These are phyloP conservation scores for Olivierus martensii DNA, from an alignment of 1,140 invertebrate genomes.

Conservation along the genomic window DNA sequence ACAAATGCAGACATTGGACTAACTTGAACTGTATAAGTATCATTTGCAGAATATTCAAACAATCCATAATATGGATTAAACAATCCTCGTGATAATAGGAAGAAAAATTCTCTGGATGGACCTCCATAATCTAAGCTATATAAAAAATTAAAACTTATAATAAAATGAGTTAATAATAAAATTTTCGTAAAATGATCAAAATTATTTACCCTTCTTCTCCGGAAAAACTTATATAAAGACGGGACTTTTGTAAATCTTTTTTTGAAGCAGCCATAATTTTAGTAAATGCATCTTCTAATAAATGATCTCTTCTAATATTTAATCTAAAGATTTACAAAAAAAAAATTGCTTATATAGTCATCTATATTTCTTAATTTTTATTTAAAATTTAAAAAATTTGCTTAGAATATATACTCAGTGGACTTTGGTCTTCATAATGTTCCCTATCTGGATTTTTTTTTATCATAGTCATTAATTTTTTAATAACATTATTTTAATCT, in stretches of 20 bases:
- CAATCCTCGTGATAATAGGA: slow-evolving; percentile 82
- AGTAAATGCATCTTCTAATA: slow-evolving; percentile 90
- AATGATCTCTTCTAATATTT: slow-evolving; percentile 78
- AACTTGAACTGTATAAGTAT: slow-evolving; percentile 95
- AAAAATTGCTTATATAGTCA: too few relatives aligned
- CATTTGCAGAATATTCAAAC: slow-evolving; percentile 95
- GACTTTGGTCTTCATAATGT: too few relatives aligned
- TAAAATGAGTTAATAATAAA: background rate
- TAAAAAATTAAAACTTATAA: background rate
- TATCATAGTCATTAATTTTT: too few relatives aligned
- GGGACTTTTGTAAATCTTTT: slow-evolving; percentile 88
- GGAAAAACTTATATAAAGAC: slow-evolving; percentile 86
- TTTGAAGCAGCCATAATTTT: slow-evolving; percentile 93
- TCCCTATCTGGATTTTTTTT: too few relatives aligned
- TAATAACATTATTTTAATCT: too few relatives aligned
- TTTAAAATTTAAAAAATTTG: too few relatives aligned
- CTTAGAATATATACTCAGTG: too few relatives aligned
- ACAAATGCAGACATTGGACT: slow-evolving; percentile 95
- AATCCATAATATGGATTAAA: slow-evolving; percentile 98
- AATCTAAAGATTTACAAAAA: slow-evolving; percentile 47
- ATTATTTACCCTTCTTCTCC: slow-evolving; percentile 68
- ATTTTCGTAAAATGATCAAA: background rate
- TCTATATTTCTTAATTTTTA: too few relatives aligned
- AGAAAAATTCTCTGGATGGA: slow-evolving; percentile 92
- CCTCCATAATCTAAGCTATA: slow-evolving; percentile 81